These are phyloP conservation scores for Thumatha senex DNA, from an alignment of 2,888 invertebrate genomes.

Conservation along the genomic window DNA sequence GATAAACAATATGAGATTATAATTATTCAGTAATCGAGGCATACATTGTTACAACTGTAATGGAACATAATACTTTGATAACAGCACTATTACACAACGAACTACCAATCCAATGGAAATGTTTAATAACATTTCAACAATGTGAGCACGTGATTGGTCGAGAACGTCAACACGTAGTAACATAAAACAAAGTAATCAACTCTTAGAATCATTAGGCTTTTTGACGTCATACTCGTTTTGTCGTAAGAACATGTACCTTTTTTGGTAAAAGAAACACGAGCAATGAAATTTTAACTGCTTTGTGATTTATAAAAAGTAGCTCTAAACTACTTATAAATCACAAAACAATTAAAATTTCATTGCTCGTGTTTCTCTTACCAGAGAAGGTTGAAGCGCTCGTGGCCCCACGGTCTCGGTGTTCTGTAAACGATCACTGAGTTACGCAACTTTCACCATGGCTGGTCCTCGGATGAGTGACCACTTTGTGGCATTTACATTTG, in stretches of 20 bases:
- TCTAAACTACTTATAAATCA: slow-evolving; percentile 10
- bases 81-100: slow-evolving; percentile 28
- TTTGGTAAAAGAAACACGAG: slow-evolving; percentile 1
- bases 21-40: slow-evolving; percentile 5
- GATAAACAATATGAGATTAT: too few species aligned
- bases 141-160: slow-evolving; percentile 25
- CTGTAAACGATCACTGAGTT: too few species aligned
- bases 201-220: slow-evolving; percentile 10
- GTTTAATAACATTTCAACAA: slow-evolving; percentile 33
- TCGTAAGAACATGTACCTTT: too few species aligned
- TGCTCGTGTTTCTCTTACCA: slow-evolving; percentile 3
- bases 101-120: slow-evolving; percentile 25
- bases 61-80: slow-evolving; percentile 11
- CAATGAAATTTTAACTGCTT: slow-evolving; percentile 29
- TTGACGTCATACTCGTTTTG: slow-evolving; percentile 15
- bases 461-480: too few species aligned
- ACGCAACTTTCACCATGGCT: too few species aligned
- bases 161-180: slow-evolving; percentile 33
- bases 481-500: too few species aligned
- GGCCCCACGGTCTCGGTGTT: too few species aligned
- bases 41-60: neutral
- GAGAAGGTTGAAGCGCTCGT: too few species aligned
- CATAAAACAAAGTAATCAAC: slow-evolving; percentile 24
- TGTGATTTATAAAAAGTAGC: slow-evolving; percentile 9
- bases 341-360: slow-evolving; percentile 28